A percentile compares a stretch with the other conserved stretches of the same genome.
Evolutionary conservation across 2,113 vertebrate species (phyloP).

Genomic region (Poecile atricapillus): DNA sequence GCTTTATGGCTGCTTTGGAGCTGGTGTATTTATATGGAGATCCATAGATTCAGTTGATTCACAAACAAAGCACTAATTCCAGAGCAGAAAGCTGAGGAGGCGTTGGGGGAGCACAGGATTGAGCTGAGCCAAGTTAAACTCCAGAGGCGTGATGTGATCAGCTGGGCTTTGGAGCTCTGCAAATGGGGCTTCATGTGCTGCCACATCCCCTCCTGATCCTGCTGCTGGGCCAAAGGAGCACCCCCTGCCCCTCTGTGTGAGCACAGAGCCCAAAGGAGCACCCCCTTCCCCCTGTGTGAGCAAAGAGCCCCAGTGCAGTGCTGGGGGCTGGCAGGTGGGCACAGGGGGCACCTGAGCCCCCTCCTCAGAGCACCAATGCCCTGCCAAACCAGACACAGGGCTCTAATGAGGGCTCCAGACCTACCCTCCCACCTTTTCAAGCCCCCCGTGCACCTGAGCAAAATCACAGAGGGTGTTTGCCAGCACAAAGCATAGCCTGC

Average conservation of each 20-base stretch:
- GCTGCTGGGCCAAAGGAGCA: background rate
- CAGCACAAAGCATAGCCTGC: accelerated
- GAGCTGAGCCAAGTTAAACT: background rate
- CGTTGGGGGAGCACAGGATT: background rate
- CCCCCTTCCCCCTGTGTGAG: background rate
- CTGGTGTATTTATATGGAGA: constrained; percentile 57
- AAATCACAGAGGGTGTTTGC: accelerated
- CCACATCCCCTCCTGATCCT: background rate
- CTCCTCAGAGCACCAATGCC: accelerated
- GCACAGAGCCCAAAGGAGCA: background rate
- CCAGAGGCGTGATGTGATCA: accelerated
- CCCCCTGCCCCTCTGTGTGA: background rate
- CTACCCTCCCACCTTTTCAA: background rate
- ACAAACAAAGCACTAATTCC: constrained; percentile 72
- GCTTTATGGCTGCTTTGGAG: constrained; percentile 75
- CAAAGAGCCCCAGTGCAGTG: background rate
- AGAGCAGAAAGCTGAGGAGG: constrained; percentile 20
- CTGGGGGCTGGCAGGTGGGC: background rate
- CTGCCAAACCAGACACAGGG: background rate
- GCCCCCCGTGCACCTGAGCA: accelerated
- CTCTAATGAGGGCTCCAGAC: background rate
- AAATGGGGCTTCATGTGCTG: accelerated
- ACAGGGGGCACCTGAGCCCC: background rate
- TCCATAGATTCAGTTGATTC: constrained; percentile 61
- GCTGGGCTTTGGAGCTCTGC: background rate